Evolutionary conservation across 2,888 invertebrate species (phyloP), one percentile per base, ranked within the genome.

Genomic region (Philonicus albiceps): DNA sequence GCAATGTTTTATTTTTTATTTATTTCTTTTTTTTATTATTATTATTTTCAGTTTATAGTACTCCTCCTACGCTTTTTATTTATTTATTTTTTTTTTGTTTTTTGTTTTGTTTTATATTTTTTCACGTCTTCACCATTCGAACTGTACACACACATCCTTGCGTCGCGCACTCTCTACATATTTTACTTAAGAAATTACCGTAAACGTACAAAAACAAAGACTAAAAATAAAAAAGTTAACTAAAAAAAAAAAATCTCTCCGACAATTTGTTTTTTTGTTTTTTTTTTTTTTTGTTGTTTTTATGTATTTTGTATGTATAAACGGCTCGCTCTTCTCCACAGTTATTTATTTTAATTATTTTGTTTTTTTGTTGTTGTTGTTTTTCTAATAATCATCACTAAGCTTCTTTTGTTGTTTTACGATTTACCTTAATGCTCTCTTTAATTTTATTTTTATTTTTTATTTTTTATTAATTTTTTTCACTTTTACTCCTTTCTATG

Each of bases 61-160:
- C 22, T 64, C 64, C 64, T 22, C 64, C 27, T 64, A 64, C 64
- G 37, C 37, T 37, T 37, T 34, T 37, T 37, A 7, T 37, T 37
- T 37, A 11, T 37, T 37, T 37, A n/a, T n/a, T n/a, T n/a, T n/a
- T n/a, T n/a, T n/a, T n/a, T n/a, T n/a, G n/a, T n/a, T n/a, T n/a
- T n/a, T n/a, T n/a, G n/a, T n/a, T n/a, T n/a, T n/a, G n/a, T 37
- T 37, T 2, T 37, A 6, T 11, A 7, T 53, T 55, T 19, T 64
- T 27, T 64, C 27, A 27, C 8, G 64, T 64, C 22, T 64, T 64
- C 64, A 74, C 74, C n/a, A 74, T 34, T 74, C 37, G 31, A 34
- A 74, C 37, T 74, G 55, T 81, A 81, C 81, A 81, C 80, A 80
- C 55, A 81, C 64, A 81, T 64, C 81, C 64, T 81, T 53, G 27